Conservation (phyloP, 2,113 vertebrate species). For the Sebastes fasciatus region DNA sequence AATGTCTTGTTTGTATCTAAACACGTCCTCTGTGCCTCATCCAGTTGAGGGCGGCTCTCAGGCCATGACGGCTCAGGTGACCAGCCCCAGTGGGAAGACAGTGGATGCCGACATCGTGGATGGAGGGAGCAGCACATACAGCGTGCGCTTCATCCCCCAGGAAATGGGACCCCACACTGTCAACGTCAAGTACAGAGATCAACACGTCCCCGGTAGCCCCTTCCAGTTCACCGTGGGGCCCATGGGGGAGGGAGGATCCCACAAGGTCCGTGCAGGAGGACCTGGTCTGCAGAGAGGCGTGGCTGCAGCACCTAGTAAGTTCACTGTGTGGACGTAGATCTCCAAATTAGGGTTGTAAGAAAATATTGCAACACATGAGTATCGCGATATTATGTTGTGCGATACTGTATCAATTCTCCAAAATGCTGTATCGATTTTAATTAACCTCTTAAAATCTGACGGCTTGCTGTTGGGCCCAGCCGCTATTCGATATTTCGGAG, state of each 20-base stretch:
- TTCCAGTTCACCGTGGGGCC: constrained; percentile 96
- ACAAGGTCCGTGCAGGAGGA: constrained; percentile 93
- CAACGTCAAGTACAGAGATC: constrained; percentile 92
- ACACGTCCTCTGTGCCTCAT: background rate
- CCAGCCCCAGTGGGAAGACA: constrained; percentile 92
- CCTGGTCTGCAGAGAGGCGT: constrained; percentile 91
- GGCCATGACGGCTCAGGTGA: constrained; percentile 94
- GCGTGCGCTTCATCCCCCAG: constrained; percentile 92
- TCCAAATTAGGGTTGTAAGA: too few species aligned
- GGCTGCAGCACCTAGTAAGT: constrained; percentile 89
- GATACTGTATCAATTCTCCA: too few species aligned
- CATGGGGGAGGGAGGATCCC: constrained; percentile 90
- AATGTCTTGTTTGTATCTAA: constrained; percentile 4
- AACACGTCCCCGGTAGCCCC: constrained; percentile 93
- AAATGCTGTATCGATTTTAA: too few species aligned
- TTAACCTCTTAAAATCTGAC: too few species aligned
- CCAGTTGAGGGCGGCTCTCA: constrained; percentile 88
- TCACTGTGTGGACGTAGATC: background rate
- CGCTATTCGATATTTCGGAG: too few species aligned
- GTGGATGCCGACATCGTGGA: constrained; percentile 92
- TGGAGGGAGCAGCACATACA: constrained; percentile 93
- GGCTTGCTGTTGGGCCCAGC: too few species aligned
- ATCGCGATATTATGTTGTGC: too few species aligned
- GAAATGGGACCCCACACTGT: constrained; percentile 94
- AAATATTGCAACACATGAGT: too few species aligned